Conservation (phyloP, 2,113 vertebrate genomes). For the Conger conger region DNA sequence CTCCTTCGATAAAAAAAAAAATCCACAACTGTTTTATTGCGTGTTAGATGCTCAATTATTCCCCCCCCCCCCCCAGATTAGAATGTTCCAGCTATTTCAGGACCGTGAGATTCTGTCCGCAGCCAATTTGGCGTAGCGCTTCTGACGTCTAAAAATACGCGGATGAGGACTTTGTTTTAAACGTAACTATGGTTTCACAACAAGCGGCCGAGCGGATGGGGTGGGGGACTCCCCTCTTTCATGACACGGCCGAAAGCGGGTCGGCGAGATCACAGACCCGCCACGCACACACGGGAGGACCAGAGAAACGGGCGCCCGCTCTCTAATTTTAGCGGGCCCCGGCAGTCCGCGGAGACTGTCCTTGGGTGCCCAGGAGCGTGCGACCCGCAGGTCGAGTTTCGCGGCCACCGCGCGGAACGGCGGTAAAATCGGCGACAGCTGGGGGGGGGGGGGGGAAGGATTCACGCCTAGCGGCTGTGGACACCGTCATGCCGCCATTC, state of each 20-base stretch:
- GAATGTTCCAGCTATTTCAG: not conserved
- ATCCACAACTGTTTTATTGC: not conserved
- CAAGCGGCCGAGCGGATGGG: not conserved
- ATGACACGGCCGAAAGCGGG: not conserved
- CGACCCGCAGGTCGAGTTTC: constrained; percentile 35
- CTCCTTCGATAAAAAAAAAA: not conserved
- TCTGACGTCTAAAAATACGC: constrained; percentile 18
- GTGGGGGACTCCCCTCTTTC: constrained; percentile 54
- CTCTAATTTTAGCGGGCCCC: constrained; percentile 59
- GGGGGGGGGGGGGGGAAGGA: constrained; percentile 11
- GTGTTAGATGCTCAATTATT: not conserved
- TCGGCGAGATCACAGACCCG: not conserved
- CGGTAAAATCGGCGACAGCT: constrained; percentile 50
- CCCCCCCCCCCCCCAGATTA: not conserved
- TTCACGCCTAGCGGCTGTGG: not conserved
- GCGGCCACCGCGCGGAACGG: constrained; percentile 20
- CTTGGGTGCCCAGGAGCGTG: constrained; percentile 47
- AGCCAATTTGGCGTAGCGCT: not conserved
- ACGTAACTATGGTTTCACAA: constrained; percentile 45
- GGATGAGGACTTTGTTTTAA: not conserved
- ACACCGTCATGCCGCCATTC: not conserved
- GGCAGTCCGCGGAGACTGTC: constrained; percentile 40
- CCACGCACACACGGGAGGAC: not conserved
- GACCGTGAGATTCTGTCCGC: not conserved
- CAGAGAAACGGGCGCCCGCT: not conserved